Evolutionary conservation across 2,888 invertebrate genomes (phyloP), one percentile per base, ranked within the genome.

Genomic region (Suillia variegata): DNA sequence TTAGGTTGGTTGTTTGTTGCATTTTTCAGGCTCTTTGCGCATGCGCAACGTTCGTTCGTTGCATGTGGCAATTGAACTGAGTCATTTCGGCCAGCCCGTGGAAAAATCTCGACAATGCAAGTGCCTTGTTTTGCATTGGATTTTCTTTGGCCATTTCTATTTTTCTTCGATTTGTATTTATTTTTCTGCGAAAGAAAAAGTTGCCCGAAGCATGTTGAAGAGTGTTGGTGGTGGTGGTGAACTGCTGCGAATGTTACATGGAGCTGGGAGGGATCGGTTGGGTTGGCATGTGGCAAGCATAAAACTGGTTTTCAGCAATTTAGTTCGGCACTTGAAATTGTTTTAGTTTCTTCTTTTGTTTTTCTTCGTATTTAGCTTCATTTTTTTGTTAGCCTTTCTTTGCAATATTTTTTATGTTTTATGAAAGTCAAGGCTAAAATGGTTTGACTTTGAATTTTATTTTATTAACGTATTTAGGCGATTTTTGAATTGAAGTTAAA

Each of bases 391-490:
- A n/a, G n/a, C n/a, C n/a, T n/a, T n/a, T n/a, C n/a, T n/a, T n/a
- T n/a, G n/a, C n/a, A 4, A 20, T n/a, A n/a, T 51, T 33, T 55
- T 20, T 21, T 34, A 42, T 34, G n/a, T 54, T 31, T 54, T 50
- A 61, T 62, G 70, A 73, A 75, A 74, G 74, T 75, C 74, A 76
- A 76, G 76, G 75, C 75, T 73, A 31, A 55, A 57, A 34, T 33
- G 47, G 38, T 53, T n/a, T 56, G 51, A 56, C 52, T 61, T 58
- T 58, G 54, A 34, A 57, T n/a, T n/a, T n/a, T n/a, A n/a, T n/a
- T n/a, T n/a, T n/a, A n/a, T n/a, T n/a, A n/a, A n/a, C n/a, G n/a
- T n/a, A n/a, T n/a, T n/a, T n/a, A n/a, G n/a, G n/a, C n/a, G n/a
- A n/a, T n/a, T n/a, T n/a, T n/a, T n/a, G n/a, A n/a, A n/a, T n/a